A percentile compares a stretch with the other conserved stretches of the same genome.
These are phyloP conservation scores for Thamnophis elegans DNA, from an alignment of 2,797 vertebrate species.

Conservation along the genomic window DNA sequence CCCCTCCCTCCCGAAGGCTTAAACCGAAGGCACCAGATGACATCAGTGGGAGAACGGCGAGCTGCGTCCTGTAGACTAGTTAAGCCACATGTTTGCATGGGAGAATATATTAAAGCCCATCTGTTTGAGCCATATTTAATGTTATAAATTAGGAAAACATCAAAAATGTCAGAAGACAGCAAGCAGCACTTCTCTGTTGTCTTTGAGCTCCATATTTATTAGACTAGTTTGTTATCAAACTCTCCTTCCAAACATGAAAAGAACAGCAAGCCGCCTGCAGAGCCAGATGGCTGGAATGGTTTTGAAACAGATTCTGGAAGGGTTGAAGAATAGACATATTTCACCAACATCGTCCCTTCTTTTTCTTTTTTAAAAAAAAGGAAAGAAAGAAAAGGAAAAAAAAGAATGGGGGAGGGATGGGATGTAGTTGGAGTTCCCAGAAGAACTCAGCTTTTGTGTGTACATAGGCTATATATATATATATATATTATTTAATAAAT, in stretches of 20 bases:
- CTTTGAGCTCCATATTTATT: conserved; percentile 74
- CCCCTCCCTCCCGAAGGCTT: conserved; percentile 24
- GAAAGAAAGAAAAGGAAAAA: conserved; percentile 39
- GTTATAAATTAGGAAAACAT: conserved; percentile 77
- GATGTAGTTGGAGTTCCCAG: conserved; percentile 41
- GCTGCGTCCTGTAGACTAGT: conserved; percentile 64
- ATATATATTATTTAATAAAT: no score
- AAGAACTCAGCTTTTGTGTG: conserved; percentile 39
- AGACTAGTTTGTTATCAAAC: conserved; percentile 79
- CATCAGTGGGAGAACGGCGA: conserved; percentile 62
- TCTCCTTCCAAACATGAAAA: conserved; percentile 76
- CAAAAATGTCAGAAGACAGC: conserved; percentile 68
- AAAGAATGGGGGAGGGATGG: conserved; percentile 51
- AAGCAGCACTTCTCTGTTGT: conserved; percentile 68
- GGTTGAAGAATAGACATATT: conserved; percentile 62
- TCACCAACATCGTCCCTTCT: not conserved
- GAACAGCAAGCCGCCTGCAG: conserved; percentile 78
- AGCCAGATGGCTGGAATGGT: conserved; percentile 76
- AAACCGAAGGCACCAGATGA: conserved; percentile 45
- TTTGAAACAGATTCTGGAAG: conserved; percentile 63
- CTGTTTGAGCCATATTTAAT: conserved; percentile 77
- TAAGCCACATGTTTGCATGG: conserved; percentile 74
- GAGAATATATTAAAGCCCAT: conserved; percentile 77
- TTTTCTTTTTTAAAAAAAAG: conserved; percentile 40
- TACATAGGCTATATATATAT: no score